Percentiles rank a stretch among this genome's conserved stretches.
Conservation (phyloP, 2,113 vertebrate genomes). For the Mesitornis unicolor region DNA sequence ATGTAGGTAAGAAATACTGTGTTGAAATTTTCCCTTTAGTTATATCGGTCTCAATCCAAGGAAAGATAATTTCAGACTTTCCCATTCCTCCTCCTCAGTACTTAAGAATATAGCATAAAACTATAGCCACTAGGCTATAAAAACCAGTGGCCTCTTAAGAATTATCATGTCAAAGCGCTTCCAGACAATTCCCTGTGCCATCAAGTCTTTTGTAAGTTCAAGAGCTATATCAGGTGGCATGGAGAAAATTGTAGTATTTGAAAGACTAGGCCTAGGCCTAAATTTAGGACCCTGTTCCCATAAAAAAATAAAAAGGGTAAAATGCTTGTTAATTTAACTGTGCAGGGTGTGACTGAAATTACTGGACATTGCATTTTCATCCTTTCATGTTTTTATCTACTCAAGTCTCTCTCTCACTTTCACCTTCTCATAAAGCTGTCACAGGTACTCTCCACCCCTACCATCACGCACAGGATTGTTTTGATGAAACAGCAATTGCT, state of each 20-base stretch:
- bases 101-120: not conserved
- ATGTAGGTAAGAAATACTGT: not conserved
- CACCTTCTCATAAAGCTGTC: not conserved
- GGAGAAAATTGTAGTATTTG: not conserved
- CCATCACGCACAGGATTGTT: not conserved
- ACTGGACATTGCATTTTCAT: not conserved
- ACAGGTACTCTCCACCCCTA: not conserved
- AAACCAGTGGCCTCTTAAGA: not conserved
- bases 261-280: not conserved
- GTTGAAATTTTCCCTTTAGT: not conserved
- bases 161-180: not conserved
- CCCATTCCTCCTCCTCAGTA: fast-evolving
- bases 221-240: not conserved
- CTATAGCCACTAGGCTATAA: not conserved
- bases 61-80: not conserved
- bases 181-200: not conserved
- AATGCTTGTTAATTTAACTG: not conserved
- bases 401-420: not conserved
- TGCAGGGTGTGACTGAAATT: not conserved
- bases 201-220: not conserved
- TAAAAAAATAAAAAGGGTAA: too few species aligned
- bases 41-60: not conserved
- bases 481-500: not conserved
- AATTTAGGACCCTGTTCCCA: not conserved
- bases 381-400: not conserved